Evolutionary conservation across 30 jellyfish, hydroid and myxozoan species (phyloP), one percentile per base, ranked within the genome.

Genomic region (Chironex yamaguchii): DNA sequence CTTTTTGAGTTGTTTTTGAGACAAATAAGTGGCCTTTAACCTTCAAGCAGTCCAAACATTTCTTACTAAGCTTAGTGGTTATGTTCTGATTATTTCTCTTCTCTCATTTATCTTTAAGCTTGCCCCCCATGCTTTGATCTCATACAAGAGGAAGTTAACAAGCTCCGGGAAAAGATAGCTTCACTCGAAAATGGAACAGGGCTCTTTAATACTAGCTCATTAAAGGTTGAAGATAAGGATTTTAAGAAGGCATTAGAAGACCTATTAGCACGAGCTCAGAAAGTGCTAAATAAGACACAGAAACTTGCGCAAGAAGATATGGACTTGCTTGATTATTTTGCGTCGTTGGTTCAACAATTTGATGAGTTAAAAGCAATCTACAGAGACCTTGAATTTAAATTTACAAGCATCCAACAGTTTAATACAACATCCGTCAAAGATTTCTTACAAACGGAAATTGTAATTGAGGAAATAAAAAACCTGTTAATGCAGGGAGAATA

Each of bases 91-190:
- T n/a, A n/a, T n/a, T n/a, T n/a, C n/a, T 30, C 23, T 71, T 3
- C 11, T 82, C 20, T 34, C 3, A 2, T 54, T 27, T 49, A 49
- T 12, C 49, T 54, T 36, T 0, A 50, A 94, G 99, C 96, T 32
- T 94, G 99, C 51, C 99, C 99, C 9, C 90, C 74, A 29, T 94
- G 99, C 62, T 94, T 34, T 79, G 67, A 90, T 65, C 53, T 94
- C 90, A 91, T 94, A 58, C 96, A 89, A 53, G 85, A 79, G 52
- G 97, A 92, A 52, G 99, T 94, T 34, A 94, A 88, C 83, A 84
- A 82, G 78, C 77, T 94, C 14, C 81, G 97, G 9, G 95, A 89
- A 64, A 89, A 83, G 29, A 89, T 94, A n/a, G n/a, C 67, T 26
- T 66, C 85, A 1, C 70, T 94, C 20, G 78, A 94, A 29, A 76